Evolutionary conservation across 1,140 invertebrate species (phyloP).

Genomic region (Triops cancriformis): DNA sequence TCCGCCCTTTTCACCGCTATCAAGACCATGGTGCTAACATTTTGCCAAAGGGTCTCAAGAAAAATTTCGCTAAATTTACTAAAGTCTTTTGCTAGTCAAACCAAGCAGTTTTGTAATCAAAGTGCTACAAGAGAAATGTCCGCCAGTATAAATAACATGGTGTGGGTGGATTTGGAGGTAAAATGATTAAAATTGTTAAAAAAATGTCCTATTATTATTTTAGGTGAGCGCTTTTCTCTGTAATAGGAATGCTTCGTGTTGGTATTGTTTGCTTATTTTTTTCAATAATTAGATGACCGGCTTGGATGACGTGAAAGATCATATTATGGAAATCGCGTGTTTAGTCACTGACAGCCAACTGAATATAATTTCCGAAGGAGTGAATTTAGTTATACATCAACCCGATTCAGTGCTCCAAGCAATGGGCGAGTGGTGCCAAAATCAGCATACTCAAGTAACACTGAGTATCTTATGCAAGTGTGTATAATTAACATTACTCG

Average conservation of each 20-base stretch:
- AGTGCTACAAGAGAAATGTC: background rate
- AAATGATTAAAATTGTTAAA: background rate
- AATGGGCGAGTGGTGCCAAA: conserved; percentile 76
- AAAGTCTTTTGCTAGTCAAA: background rate
- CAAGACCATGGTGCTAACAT: background rate
- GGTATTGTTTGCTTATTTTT: background rate
- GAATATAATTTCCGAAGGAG: conserved; percentile 65
- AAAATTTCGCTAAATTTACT: background rate
- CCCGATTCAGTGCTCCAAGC: conserved; percentile 56
- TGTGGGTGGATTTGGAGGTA: conserved; percentile 23
- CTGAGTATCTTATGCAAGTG: no score
- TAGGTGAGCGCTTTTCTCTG: background rate
- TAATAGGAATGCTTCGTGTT: background rate
- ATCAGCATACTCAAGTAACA: conserved; percentile 56
- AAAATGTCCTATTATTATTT: background rate
- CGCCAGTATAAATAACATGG: background rate
- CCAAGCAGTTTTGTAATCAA: background rate
- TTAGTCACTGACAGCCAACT: conserved; percentile 74
- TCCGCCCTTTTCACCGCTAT: background rate
- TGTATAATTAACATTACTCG: background rate
- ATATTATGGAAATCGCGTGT: conserved; percentile 81
- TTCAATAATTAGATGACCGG: conserved; percentile 60
- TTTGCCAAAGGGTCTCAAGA: background rate
- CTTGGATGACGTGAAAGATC: conserved; percentile 62
- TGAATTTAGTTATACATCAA: conserved; percentile 73